Percentiles rank a stretch among this genome's conserved stretches.
phyloP scores from a whole-genome alignment of 2,888 invertebrate genomes.

The Chesias legatella region DNA sequence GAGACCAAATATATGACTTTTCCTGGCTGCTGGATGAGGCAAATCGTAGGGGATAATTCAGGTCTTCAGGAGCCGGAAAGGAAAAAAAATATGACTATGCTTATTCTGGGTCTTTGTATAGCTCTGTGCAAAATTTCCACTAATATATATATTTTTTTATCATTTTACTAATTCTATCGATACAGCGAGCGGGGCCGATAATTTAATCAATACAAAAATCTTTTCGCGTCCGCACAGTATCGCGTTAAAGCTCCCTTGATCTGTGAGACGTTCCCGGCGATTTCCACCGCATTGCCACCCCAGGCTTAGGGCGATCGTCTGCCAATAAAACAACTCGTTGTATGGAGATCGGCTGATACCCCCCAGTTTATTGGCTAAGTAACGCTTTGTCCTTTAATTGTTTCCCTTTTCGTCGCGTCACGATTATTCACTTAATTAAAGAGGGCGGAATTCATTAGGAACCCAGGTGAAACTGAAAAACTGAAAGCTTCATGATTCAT shows the following conservation, averaged over 20 bases:
- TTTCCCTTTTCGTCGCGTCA: conserved; percentile 41
- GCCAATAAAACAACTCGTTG: conserved; percentile 57
- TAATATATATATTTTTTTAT: no score
- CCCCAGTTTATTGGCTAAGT: conserved; percentile 55
- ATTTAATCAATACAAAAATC: no score
- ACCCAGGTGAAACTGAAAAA: no score
- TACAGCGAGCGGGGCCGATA: no score
- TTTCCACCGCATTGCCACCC: conserved; percentile 23
- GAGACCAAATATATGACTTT: neutral
- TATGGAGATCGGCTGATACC: conserved; percentile 50
- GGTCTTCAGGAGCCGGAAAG: no score
- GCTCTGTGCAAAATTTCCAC: no score
- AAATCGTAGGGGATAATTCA: neutral
- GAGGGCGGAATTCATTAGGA: conserved; percentile 32
- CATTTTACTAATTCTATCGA: no score
- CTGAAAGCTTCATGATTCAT: no score
- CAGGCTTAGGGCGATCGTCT: conserved; percentile 38
- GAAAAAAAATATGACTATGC: no score
- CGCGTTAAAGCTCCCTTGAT: neutral
- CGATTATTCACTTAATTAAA: conserved; percentile 44
- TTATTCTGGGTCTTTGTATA: no score
- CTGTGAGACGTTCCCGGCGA: conserved; percentile 1
- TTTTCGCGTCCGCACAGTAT: neutral
- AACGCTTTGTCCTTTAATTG: conserved; percentile 49
- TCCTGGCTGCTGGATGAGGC: neutral